These are phyloP conservation scores for Gonocerus acuteangulatus DNA, from an alignment of 2,888 invertebrate species.

Conservation along the genomic window DNA sequence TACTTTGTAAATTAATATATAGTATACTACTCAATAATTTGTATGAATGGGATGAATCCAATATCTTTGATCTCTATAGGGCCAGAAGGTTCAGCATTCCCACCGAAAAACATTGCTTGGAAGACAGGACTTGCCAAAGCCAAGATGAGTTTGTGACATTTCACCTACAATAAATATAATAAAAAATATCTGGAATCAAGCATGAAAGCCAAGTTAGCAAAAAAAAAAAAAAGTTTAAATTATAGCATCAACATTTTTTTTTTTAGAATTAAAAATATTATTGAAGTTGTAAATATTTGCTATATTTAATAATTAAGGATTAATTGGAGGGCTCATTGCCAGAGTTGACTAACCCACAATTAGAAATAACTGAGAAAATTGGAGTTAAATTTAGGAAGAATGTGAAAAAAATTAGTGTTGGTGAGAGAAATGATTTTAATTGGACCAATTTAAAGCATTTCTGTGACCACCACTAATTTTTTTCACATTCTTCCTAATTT, in stretches of 20 bases:
- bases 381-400: too few species aligned
- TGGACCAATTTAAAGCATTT: too few species aligned
- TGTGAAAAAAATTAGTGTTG: too few species aligned
- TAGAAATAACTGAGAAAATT: too few species aligned
- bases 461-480: too few species aligned
- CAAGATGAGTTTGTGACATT: constrained; percentile 70
- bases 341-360: too few species aligned
- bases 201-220: not conserved
- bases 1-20: too few species aligned
- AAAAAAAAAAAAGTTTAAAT: not conserved
- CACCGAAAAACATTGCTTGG: constrained; percentile 80
- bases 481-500: too few species aligned
- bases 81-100: constrained; percentile 63
- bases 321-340: not conserved
- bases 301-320: constrained; percentile 3
- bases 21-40: constrained; percentile 67
- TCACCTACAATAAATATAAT: constrained; percentile 49
- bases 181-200: not conserved
- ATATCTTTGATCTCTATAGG: constrained; percentile 76
- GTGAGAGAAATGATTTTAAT: too few species aligned
- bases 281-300: too few species aligned
- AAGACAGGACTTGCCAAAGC: constrained; percentile 85
- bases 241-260: too few species aligned
- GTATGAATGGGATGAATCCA: constrained; percentile 76
- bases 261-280: too few species aligned